These are phyloP conservation scores for Drosophila oshimai DNA, from an alignment of 1,140 invertebrate species.

Conservation along the genomic window DNA sequence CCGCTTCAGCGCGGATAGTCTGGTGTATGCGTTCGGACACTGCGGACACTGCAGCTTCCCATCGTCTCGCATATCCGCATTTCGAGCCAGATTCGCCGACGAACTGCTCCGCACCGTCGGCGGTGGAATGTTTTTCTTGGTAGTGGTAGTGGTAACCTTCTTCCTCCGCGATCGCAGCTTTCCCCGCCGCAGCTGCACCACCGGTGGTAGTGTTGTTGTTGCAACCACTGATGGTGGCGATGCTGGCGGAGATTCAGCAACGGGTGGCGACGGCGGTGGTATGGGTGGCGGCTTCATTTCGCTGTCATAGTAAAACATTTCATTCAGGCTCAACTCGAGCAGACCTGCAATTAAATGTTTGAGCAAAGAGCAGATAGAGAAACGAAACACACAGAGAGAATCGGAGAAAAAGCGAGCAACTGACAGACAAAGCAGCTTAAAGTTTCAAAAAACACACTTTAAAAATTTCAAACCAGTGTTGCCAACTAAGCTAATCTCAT, in stretches of 20 bases:
- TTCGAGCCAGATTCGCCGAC: constrained; percentile 54
- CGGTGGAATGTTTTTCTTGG: constrained; percentile 23
- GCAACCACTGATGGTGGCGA: constrained; percentile 3
- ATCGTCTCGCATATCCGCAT: constrained; percentile 51
- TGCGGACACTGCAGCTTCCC: constrained; percentile 71
- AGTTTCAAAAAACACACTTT: constrained; percentile 8
- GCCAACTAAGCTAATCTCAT: neutral
- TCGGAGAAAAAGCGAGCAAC: constrained; percentile 26
- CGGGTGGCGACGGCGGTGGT: neutral
- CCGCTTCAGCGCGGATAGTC: constrained; percentile 66
- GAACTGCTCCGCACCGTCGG: constrained; percentile 46
- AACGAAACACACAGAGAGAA: constrained; percentile 21
- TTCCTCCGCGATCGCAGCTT: constrained; percentile 57
- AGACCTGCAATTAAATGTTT: constrained; percentile 69
- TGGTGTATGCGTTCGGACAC: constrained; percentile 65
- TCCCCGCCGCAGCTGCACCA: constrained; percentile 31
- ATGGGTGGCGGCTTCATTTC: constrained; percentile 31
- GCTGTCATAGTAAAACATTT: constrained; percentile 65
- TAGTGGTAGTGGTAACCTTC: constrained; percentile 6
- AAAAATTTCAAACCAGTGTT: neutral
- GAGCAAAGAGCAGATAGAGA: constrained; percentile 53
- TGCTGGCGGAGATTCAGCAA: constrained; percentile 3
- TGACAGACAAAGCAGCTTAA: constrained; percentile 28
- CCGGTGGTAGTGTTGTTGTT: too few relatives aligned
- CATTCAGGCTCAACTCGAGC: constrained; percentile 68